Conservation (phyloP, 2,797 vertebrate species). For the Triplophysa yarkandensis region DNA sequence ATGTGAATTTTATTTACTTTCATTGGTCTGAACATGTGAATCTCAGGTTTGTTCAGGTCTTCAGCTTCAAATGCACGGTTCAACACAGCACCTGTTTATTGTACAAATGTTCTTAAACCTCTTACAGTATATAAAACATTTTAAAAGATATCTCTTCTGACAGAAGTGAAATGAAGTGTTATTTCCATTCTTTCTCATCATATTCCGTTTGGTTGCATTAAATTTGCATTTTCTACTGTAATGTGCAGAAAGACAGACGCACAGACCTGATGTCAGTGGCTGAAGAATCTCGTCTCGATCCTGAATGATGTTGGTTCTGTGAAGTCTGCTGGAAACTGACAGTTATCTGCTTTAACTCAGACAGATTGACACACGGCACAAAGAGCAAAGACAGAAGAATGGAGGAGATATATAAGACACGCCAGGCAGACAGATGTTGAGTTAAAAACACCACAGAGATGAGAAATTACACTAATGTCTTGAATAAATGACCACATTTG, state of each 20-base stretch:
- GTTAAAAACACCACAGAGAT: background rate
- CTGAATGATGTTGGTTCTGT: background rate
- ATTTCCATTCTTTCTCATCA: background rate
- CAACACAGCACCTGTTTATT: no score
- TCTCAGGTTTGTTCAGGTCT: no score
- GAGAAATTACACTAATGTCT: background rate
- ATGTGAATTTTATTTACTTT: background rate
- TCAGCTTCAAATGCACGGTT: no score
- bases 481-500: background rate
- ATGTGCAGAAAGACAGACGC: background rate
- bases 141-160: no score
- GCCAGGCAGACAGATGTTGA: constrained; percentile 1
- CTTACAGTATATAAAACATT: no score
- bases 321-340: constrained; percentile 2
- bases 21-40: no score
- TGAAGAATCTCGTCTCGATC: background rate
- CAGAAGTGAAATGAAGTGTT: background rate
- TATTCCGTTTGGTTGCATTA: background rate
- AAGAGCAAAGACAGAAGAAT: background rate
- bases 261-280: background rate
- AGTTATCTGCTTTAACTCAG: constrained; percentile 14
- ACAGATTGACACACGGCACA: background rate
- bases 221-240: background rate
- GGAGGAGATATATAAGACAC: constrained; percentile 67
- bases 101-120: no score